Evolutionary conservation across 2,113 vertebrate species (phyloP), one percentile per base, ranked within the genome.

Genomic region (Oriolus oriolus): DNA sequence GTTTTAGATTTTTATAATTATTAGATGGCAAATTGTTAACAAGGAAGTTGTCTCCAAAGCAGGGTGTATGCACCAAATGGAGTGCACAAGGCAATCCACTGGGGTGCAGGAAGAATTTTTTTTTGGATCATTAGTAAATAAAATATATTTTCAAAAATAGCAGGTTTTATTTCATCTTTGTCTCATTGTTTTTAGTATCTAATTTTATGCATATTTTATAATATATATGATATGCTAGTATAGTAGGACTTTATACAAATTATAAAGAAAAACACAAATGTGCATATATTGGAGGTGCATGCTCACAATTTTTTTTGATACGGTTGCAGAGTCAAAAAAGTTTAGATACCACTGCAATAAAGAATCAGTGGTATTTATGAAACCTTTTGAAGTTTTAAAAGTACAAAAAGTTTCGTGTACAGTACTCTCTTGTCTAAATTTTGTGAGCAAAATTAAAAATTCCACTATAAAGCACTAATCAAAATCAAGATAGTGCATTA

Each of bases 1-100:
- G 4, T 7, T 84, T 70, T 57, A 44, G 7, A 21, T 63, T 82
- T 78, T 73, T 61, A 42, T 33, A 63, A 64, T 26, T 44, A 41
- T 60, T 60, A 79, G 4, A 47, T 13, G 11, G 2, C 2, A 85
- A 73, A 57, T 49, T 42, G 2, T 31, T 84, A 60, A 39, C 33
- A 64, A 69, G 57, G 6, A 37, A 44, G 5, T 33, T 11, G 12
- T 50, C 30, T 47, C 33, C 52, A 54, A 70, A 22, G n/a, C 39
- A 4, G 13, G 2, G 2, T 30, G 18, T 30, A 4, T 52, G 24
- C 8, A 35, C 7, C 1, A 11, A 39, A 5, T 3, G 10, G 7
- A 65, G 8, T 13, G 4, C 3, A 3, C 9, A 71, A 66, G 20
- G 49, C 3, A 73, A 57, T n/a, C 3, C 3, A 20, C 11, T 11